Base-by-base conservation (phyloP, 1,140 invertebrate species). In the Latrodectus geometricus region DNA sequence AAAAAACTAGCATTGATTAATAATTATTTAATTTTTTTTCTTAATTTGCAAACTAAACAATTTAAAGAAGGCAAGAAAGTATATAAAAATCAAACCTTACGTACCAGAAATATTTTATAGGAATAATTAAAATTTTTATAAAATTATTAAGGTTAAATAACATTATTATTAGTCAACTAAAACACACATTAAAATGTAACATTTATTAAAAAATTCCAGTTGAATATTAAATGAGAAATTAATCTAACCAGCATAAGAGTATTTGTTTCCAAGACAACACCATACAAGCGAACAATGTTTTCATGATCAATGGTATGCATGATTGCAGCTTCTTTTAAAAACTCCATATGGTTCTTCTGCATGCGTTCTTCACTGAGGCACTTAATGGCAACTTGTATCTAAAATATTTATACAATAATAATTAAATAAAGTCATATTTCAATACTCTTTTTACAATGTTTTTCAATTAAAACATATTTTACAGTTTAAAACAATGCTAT, bases 281-380 rank as follows among this genome's bases (percentile, higher is more conserved):
- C 98, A 91, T 97, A 99, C n/a, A 99, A 92, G 21, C 97, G 92
- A 0, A 99, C 98, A 89, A 99, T 98, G 91, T 98, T 96, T 89
- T 97, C 96, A 90, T 99, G 97, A 90, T 98, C 96, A 89, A 99
- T 98, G 73, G 95, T 95, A 91, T 99, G 97, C 97, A 99, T 99
- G 68, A 99, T 98, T 8, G 96, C 96, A 2, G 98, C 98, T 92
- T 99, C 98, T 91, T 99, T 99, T 20, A 99, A 92, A 92, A 99
- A 99, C 91, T 98, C 97, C 89, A 97, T 95, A 0, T 97, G 96
- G 91, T 98, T 98, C 87, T 96, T 97, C 89, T 97, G 96, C 95
- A 99, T 96, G 73, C 96, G 93, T 89, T 99, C 97, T 82, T 96
- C 94, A 68, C 95, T 96, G 17, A 99, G 91, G 91, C 97, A 98